Conservation (phyloP, 2,797 vertebrate species). For the Eptatretus atami region DNA sequence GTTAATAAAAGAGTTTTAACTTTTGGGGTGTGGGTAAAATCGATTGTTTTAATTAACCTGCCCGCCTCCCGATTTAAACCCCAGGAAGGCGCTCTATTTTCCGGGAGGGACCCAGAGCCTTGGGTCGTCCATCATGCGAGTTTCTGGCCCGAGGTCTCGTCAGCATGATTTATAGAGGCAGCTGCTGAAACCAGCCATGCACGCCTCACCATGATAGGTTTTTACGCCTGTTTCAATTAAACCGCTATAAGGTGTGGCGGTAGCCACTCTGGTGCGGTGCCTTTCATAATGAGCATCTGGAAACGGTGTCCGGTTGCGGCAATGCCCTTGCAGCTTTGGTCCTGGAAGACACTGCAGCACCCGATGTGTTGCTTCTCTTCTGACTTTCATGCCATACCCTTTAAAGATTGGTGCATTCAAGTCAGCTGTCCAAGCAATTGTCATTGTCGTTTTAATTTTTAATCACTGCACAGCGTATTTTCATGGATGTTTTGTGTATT, state of each 20-base stretch:
- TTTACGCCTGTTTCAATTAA: constrained; percentile 5
- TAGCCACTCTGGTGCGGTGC: not conserved
- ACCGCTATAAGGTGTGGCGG: constrained; percentile 1
- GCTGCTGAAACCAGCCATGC: constrained; percentile 1
- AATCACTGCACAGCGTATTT: no score
- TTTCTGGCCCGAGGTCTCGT: constrained; percentile 5
- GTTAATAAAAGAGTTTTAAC: constrained; percentile 5
- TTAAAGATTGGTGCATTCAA: no score
- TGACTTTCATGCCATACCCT: no score
- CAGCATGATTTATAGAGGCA: constrained; percentile 4
- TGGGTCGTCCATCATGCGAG: constrained; percentile 4
- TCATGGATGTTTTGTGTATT: no score
- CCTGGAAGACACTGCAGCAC: no score
- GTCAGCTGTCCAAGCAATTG: no score
- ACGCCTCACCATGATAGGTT: not conserved
- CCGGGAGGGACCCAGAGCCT: not conserved
- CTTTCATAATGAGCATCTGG: constrained; percentile 1
- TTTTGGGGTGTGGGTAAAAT: constrained; percentile 2
- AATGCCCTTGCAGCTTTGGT: no score
- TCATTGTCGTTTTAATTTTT: no score
- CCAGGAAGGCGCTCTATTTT: not conserved
- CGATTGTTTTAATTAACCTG: constrained; percentile 5
- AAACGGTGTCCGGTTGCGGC: not conserved
- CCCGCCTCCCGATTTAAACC: not conserved
- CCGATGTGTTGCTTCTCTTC: no score